phyloP scores from a whole-genome alignment of 1,140 invertebrate genomes.

The Listronotus bonariensis region DNA sequence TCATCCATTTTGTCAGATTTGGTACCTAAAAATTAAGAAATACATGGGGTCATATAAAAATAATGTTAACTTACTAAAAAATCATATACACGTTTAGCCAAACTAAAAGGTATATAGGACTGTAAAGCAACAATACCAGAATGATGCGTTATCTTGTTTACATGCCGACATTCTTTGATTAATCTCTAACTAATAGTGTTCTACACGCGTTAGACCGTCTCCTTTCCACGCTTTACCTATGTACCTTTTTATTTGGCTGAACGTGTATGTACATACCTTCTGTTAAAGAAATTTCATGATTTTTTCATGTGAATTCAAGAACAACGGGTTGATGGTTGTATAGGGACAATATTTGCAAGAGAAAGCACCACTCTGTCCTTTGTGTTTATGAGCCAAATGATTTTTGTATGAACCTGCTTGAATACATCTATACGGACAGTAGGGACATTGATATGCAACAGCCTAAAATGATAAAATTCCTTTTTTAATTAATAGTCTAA shows the following conservation, averaged over 20 bases:
- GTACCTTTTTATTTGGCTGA: too few species aligned
- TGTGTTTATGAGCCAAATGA: constrained; percentile 69
- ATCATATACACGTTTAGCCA: too few species aligned
- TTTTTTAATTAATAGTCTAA: too few species aligned
- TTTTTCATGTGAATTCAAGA: constrained; percentile 62
- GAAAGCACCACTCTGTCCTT: constrained; percentile 61
- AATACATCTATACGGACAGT: constrained; percentile 72
- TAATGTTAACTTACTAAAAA: too few species aligned
- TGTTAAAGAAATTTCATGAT: constrained; percentile 60
- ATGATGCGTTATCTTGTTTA: too few species aligned
- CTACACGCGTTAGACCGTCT: too few species aligned
- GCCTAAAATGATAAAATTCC: constrained; percentile 38
- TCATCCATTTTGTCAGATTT: neutral
- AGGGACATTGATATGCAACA: constrained; percentile 65
- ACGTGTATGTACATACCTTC: neutral
- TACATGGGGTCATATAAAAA: too few species aligned
- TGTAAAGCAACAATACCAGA: too few species aligned
- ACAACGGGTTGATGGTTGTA: constrained; percentile 64
- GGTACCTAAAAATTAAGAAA: constrained; percentile 2
- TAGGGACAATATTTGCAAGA: constrained; percentile 64
- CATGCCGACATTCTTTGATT: too few species aligned
- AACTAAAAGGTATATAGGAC: too few species aligned
- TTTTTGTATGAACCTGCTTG: constrained; percentile 70
- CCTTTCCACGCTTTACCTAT: too few species aligned
- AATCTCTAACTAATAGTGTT: too few species aligned